These are phyloP conservation scores for Halictus quadricinctus DNA, from an alignment of 2,888 invertebrate species.

Conservation along the genomic window DNA sequence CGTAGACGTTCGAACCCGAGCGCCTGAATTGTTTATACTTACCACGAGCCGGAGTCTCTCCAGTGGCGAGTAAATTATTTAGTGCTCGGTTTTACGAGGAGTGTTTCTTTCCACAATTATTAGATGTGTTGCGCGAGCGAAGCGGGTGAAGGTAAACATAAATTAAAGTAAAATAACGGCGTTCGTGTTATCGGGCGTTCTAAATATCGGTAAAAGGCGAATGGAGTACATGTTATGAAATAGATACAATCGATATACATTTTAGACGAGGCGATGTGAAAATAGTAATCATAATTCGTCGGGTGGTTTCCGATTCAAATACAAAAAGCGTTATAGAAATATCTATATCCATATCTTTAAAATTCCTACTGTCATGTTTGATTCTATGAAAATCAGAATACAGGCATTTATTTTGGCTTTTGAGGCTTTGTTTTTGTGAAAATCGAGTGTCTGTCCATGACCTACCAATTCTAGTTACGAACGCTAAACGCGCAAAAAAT, in stretches of 20 bases:
- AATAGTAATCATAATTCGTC: not conserved
- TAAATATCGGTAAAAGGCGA: not conserved
- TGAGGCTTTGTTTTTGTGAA: too few relatives aligned
- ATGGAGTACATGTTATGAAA: not conserved
- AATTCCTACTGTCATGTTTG: not conserved
- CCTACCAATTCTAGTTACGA: too few relatives aligned
- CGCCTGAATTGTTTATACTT: not conserved
- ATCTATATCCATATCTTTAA: not conserved
- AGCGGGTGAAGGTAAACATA: conserved; percentile 16
- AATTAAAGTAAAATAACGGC: not conserved
- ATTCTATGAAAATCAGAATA: too few relatives aligned
- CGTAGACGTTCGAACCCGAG: not conserved
- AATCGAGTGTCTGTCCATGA: too few relatives aligned
- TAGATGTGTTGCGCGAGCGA: not conserved
- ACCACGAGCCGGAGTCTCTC: not conserved
- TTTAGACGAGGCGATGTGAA: not conserved
- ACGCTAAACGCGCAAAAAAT: too few relatives aligned
- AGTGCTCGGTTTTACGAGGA: not conserved
- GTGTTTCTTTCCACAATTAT: not conserved
- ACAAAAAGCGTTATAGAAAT: not conserved
- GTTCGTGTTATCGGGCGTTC: not conserved
- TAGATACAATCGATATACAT: not conserved
- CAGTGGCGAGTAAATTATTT: not conserved
- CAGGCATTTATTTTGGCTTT: too few relatives aligned
- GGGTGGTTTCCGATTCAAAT: not conserved